Conservation (phyloP, 2,113 vertebrate species). For the Ceratotherium simum region DNA sequence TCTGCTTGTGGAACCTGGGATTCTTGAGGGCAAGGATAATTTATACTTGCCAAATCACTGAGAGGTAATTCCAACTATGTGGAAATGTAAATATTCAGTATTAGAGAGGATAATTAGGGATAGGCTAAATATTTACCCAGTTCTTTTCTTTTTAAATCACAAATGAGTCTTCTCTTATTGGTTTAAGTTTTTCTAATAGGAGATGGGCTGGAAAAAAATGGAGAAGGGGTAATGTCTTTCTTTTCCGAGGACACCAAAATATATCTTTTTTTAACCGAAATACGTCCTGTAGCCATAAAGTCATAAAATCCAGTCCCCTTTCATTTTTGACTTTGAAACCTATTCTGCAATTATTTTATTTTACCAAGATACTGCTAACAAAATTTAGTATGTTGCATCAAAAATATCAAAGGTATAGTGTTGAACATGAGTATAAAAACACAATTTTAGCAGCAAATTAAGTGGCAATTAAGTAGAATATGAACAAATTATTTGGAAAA, state of each 20-base stretch:
- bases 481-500: constrained; percentile 51
- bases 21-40: constrained; percentile 83
- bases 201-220: constrained; percentile 8
- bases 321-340: constrained; percentile 40
- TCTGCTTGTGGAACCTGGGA: constrained; percentile 69
- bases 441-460: constrained; percentile 54
- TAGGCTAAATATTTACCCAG: constrained; percentile 83
- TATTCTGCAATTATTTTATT: constrained; percentile 24
- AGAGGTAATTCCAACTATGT: constrained; percentile 78
- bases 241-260: neutral
- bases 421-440: neutral
- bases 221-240: neutral
- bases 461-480: neutral
- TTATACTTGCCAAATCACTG: constrained; percentile 83
- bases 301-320: neutral
- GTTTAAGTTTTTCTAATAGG: constrained; percentile 73
- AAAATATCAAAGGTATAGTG: constrained; percentile 15
- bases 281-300: neutral
- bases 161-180: constrained; percentile 64
- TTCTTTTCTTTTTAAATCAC: constrained; percentile 76
- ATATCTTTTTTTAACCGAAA: neutral
- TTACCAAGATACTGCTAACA: neutral
- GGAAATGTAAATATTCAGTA: constrained; percentile 83
- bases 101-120: constrained; percentile 80
- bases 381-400: constrained; percentile 29